A percentile compares a stretch with the other conserved stretches of the same genome.
These are phyloP conservation scores for Idaea biselata DNA, from an alignment of 2,888 invertebrate species.

Conservation along the genomic window DNA sequence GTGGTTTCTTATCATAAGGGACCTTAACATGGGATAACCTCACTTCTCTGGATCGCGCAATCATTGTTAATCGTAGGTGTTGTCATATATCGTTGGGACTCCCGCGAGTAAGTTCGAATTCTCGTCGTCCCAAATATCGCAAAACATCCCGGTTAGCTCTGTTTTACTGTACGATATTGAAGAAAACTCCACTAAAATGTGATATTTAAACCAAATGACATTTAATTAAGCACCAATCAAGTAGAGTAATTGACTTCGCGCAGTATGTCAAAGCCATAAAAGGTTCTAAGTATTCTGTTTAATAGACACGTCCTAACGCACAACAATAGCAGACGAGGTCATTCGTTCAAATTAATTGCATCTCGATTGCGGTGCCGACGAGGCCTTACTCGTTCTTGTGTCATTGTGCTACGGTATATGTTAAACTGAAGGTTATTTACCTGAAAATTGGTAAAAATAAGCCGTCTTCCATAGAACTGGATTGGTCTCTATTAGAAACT, in stretches of 20 bases:
- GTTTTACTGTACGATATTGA: too few species aligned
- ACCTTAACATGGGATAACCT: slow-evolving; percentile 89
- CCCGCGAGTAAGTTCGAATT: too few species aligned
- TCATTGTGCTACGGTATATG: background rate
- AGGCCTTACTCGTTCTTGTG: background rate
- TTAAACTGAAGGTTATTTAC: background rate
- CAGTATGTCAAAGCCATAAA: background rate
- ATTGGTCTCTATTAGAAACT: too few species aligned
- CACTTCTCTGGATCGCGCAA: background rate
- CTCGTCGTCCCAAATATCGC: too few species aligned
- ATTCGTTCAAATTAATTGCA: slow-evolving; percentile 22
- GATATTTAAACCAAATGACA: background rate
- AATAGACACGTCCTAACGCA: slow-evolving; percentile 3
- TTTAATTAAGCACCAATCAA: background rate
- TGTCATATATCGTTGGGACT: too few species aligned
- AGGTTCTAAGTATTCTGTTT: slow-evolving; percentile 9
- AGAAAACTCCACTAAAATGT: too few species aligned
- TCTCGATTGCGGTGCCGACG: slow-evolving; percentile 4
- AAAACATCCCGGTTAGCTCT: too few species aligned
- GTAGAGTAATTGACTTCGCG: background rate
- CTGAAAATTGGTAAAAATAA: background rate
- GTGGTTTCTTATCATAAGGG: slow-evolving; percentile 70
- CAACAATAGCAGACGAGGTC: slow-evolving; percentile 10
- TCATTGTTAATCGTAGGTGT: background rate
- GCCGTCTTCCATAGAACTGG: too few species aligned